Base-by-base conservation (phyloP, 2,113 vertebrate species). In the Anhinga rufa region DNA sequence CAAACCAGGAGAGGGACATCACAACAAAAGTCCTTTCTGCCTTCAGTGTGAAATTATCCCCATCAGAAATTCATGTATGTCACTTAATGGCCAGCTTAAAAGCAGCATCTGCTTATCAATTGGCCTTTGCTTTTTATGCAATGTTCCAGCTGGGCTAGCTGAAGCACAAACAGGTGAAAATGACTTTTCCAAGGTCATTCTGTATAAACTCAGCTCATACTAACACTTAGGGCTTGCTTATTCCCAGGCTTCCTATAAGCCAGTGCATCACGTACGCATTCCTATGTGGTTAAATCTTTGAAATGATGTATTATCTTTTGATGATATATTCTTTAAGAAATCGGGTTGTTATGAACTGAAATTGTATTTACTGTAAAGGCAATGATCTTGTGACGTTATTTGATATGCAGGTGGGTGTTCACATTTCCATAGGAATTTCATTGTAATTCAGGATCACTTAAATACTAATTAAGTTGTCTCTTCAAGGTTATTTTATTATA, bases 401-500 rank as follows among this genome's bases (percentile, higher is more conserved):
- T 96, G 90, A 91, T 97, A 96, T 96, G 86, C 95, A 96, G 71
- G 88, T 96, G 66, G 58, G 80, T 93, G 77, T 90, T 92, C 91
- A 83, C 36, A 91, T 95, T 97, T 97, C 93, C 95, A 94, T 86
- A 91, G 75, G 92, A 94, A 95, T 97, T 97, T 95, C 85, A 95
- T 80, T 97, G 94, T 94, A 96, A 96, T 95, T 96, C 97, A 96
- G 90, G 89, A 96, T 95, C 89, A 82, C 81, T 97, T 97, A 97
- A 97, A 97, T 97, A 97, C 95, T 97, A 96, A 97, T 97, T 95
- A 97, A 96, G 87, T 97, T 97, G 96, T 92, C 91, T 95, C 82
- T 95, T 96, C 97, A 97, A 97, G 96, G 96, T 97, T 97, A 95
- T 95, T 96, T 96, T 91, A 92, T 95, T 96, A 87, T 71, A 93